Conservation (phyloP, 2,797 vertebrate genomes). For the Echeneis naucrates region DNA sequence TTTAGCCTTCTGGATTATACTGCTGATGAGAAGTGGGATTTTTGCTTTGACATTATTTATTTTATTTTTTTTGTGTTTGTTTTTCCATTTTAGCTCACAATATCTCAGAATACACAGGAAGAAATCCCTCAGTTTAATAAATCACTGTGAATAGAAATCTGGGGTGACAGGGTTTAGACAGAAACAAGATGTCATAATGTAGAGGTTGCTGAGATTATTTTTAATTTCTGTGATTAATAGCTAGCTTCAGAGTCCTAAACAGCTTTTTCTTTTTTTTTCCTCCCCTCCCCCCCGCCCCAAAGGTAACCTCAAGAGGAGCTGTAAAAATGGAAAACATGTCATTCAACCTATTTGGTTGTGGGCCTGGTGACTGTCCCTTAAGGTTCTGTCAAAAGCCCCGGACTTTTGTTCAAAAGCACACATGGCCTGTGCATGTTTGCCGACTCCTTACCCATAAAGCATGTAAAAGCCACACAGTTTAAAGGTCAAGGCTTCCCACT, state of each 20-base stretch:
- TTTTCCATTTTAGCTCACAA: conserved; percentile 16
- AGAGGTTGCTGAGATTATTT: conserved; percentile 20
- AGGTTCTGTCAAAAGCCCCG: conserved; percentile 16
- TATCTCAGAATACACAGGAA: conserved; percentile 16
- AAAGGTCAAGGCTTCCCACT: conserved; percentile 61
- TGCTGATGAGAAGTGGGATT: conserved; percentile 34
- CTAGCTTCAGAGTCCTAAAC: no score
- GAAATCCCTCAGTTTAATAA: conserved; percentile 17
- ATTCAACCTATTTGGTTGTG: conserved; percentile 1
- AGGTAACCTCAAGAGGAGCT: conserved; percentile 23
- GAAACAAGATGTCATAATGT: conserved; percentile 32
- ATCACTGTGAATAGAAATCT: conserved; percentile 37
- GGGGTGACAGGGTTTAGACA: conserved; percentile 39
- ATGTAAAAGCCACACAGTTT: conserved; percentile 54
- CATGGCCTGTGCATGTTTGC: conserved; percentile 24
- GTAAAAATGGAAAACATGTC: conserved; percentile 9
- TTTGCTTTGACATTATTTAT: conserved; percentile 19
- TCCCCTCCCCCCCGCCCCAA: no score
- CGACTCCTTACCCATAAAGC: conserved; percentile 25
- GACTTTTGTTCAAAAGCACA: conserved; percentile 28
- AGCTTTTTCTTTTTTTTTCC: background rate
- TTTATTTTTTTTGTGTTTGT: no score
- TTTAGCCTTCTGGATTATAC: background rate
- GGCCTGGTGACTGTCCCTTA: background rate
- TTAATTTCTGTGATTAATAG: no score